A percentile compares a stretch with the other conserved stretches of the same genome.
phyloP scores from a whole-genome alignment of 2,797 vertebrate species.

The Mareca penelope region DNA sequence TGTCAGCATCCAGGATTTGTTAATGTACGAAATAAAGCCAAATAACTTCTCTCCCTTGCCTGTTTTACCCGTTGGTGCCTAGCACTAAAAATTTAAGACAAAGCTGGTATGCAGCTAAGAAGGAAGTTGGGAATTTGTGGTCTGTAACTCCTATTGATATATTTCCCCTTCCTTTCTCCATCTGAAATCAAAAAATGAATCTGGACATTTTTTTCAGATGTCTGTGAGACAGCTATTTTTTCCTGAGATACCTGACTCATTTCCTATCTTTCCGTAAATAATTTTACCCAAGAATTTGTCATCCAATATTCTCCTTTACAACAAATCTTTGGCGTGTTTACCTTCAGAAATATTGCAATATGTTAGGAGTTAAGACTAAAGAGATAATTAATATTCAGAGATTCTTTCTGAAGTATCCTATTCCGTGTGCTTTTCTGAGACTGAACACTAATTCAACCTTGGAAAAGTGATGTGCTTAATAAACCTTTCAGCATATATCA shows the following conservation, averaged over 20 bases:
- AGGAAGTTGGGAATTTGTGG: conserved; percentile 64
- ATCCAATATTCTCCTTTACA: conserved; percentile 12
- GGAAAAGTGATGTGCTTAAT: background rate
- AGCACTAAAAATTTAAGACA: conserved; percentile 66
- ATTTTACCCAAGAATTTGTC: conserved; percentile 54
- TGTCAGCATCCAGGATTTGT: background rate
- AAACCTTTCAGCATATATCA: background rate
- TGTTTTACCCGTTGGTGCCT: conserved; percentile 37
- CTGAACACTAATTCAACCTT: background rate
- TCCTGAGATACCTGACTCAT: conserved; percentile 58
- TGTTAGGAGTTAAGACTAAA: background rate
- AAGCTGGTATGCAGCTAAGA: conserved; percentile 52
- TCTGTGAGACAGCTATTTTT: conserved; percentile 51
- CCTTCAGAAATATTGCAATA: background rate
- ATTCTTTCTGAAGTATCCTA: background rate
- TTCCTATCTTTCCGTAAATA: conserved; percentile 62
- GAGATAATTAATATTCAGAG: background rate
- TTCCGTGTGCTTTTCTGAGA: conserved; percentile 5
- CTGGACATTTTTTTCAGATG: conserved; percentile 41
- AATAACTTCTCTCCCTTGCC: background rate
- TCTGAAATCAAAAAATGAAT: background rate
- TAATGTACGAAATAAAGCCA: conserved; percentile 1
- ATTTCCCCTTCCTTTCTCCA: conserved; percentile 75
- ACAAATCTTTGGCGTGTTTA: conserved; percentile 26
- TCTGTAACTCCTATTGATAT: conserved; percentile 61